phyloP scores from a whole-genome alignment of 2,113 vertebrate genomes.

The Geococcyx californianus region DNA sequence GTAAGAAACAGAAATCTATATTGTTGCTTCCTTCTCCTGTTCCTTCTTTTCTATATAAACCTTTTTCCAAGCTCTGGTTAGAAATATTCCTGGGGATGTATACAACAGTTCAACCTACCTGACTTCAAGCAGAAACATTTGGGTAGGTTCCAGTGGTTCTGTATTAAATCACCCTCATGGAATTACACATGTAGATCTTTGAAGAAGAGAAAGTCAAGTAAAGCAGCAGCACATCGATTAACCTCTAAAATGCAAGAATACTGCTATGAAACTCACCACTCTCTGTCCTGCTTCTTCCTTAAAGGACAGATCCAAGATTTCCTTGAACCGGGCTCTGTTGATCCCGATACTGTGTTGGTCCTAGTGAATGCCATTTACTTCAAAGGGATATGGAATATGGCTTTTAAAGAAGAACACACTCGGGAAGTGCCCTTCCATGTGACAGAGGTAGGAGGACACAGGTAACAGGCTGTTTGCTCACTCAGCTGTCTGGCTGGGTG shows the following conservation, averaged over 20 bases:
- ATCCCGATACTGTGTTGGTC: conserved; percentile 67
- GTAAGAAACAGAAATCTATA: neutral
- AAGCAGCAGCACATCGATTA: neutral
- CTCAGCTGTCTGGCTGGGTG: neutral
- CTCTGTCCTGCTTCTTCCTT: neutral
- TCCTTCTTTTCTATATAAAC: neutral
- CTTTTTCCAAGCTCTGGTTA: neutral
- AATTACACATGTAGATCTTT: neutral
- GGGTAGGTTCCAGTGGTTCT: neutral
- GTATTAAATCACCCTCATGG: neutral
- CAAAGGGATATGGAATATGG: conserved; percentile 13
- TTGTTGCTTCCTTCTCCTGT: neutral
- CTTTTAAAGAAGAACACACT: neutral
- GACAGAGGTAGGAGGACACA: neutral
- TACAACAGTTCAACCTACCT: neutral
- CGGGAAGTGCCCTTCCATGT: neutral
- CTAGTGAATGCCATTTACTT: conserved; percentile 71
- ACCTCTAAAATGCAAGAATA: neutral
- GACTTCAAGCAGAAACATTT: neutral
- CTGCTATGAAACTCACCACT: neutral
- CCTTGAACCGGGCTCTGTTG: conserved; percentile 70
- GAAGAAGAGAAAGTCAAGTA: neutral
- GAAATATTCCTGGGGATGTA: neutral
- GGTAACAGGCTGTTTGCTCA: neutral
- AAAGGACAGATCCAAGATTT: conserved; percentile 83